Percentiles rank a stretch among this genome's conserved stretches.
These are phyloP conservation scores for Pipa parva DNA, from an alignment of 2,113 vertebrate genomes.

Conservation along the genomic window DNA sequence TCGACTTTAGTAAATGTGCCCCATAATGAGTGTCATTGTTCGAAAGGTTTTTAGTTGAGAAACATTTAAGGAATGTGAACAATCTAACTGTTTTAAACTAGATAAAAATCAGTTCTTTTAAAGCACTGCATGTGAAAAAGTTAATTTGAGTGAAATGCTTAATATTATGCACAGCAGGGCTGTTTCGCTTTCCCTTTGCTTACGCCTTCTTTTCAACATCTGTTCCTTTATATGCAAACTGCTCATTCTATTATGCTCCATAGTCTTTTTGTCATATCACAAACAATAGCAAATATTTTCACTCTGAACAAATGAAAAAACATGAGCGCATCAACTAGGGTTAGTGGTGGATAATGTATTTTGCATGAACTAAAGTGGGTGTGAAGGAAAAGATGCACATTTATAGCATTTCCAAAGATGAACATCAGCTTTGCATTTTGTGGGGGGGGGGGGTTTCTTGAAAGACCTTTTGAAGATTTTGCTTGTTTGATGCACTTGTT, in stretches of 20 bases:
- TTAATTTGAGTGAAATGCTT: conserved; percentile 8
- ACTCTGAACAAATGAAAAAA: background rate
- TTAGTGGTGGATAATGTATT: background rate
- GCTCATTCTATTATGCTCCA: background rate
- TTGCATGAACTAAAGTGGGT: background rate
- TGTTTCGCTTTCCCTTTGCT: conserved; percentile 8
- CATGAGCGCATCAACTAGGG: background rate
- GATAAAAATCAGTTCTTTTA: background rate
- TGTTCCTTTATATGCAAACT: conserved; percentile 3
- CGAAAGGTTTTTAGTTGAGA: background rate
- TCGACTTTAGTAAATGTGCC: too few species aligned
- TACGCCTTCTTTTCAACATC: background rate
- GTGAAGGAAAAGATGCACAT: background rate
- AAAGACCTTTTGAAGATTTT: background rate
- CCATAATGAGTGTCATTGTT: too few species aligned
- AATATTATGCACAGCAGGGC: conserved; percentile 17
- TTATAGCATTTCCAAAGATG: background rate
- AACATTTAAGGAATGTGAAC: too few species aligned
- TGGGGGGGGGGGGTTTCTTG: too few species aligned
- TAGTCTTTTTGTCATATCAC: background rate
- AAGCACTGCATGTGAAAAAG: background rate
- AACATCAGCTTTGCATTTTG: background rate
- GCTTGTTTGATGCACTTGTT: background rate
- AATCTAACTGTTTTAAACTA: background rate
- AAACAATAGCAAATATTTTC: conserved; percentile 5